Evolutionary conservation across 2,113 vertebrate genomes (phyloP).

Genomic region (Otus sunia): DNA sequence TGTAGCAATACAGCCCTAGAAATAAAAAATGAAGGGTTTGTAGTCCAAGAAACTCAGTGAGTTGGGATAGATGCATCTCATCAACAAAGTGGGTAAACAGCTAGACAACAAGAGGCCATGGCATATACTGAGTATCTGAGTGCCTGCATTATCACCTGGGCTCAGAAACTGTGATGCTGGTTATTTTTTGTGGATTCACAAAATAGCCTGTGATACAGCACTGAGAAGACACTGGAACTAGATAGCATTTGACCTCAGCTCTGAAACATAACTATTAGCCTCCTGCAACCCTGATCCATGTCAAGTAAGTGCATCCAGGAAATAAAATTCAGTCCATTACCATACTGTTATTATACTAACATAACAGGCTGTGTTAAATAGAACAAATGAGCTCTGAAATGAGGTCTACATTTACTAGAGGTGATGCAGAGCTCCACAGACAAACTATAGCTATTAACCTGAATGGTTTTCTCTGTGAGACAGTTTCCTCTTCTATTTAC

Average conservation of each 20-base stretch:
- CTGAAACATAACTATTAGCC: neutral
- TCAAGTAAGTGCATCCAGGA: neutral
- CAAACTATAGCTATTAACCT: neutral
- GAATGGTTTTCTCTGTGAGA: neutral
- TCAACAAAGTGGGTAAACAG: neutral
- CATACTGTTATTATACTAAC: neutral
- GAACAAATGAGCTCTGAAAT: slow-evolving; percentile 24
- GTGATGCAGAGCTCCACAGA: neutral
- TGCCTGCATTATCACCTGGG: neutral
- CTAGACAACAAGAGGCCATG: neutral
- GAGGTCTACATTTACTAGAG: neutral
- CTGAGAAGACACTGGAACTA: neutral
- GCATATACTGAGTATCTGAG: neutral
- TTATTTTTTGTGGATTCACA: neutral
- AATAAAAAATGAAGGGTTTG: neutral
- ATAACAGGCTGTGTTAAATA: neutral
- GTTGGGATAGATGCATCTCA: neutral
- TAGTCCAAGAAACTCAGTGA: neutral
- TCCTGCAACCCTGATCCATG: neutral
- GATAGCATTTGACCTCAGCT: neutral
- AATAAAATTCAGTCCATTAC: slow-evolving; percentile 27
- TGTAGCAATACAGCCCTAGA: neutral
- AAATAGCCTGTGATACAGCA: neutral
- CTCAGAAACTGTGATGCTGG: neutral
- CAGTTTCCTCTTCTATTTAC: neutral